These are phyloP conservation scores for Acropora tenuis DNA, from an alignment of 64 coral and sea anemone genomes.

Conservation along the genomic window DNA sequence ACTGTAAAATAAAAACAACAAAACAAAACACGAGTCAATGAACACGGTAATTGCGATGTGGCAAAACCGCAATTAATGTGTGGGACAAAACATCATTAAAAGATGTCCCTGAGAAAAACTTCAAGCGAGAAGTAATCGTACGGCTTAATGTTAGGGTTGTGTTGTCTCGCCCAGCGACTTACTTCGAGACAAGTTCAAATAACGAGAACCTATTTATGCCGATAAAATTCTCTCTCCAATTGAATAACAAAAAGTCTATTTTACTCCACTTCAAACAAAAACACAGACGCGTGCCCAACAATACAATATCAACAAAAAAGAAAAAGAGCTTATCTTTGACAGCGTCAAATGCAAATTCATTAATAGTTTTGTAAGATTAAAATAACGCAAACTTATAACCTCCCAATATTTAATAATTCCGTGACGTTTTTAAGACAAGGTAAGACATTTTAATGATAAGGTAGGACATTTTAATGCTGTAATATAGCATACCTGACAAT, in stretches of 20 bases:
- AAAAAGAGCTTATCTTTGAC: not conserved
- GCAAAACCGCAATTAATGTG: not conserved
- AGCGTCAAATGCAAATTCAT: conserved; percentile 35
- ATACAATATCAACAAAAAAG: not conserved
- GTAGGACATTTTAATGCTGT: too few species aligned
- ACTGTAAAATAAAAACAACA: not conserved
- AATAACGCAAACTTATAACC: not conserved
- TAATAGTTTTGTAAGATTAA: not conserved
- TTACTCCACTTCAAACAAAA: not conserved
- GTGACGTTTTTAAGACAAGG: not conserved
- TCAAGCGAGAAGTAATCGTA: not conserved
- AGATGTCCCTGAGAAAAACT: not conserved
- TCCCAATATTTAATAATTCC: not conserved
- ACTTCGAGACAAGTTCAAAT: not conserved
- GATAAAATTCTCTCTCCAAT: not conserved
- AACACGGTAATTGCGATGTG: not conserved
- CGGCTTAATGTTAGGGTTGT: not conserved
- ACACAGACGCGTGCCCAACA: not conserved
- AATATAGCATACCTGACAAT: too few species aligned
- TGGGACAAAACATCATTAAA: not conserved
- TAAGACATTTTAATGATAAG: too few species aligned
- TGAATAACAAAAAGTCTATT: not conserved
- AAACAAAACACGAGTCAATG: not conserved
- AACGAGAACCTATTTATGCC: not conserved
- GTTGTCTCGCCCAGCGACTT: not conserved